Conservation (phyloP, 2,888 invertebrate genomes). For the Polyommatus icarus region DNA sequence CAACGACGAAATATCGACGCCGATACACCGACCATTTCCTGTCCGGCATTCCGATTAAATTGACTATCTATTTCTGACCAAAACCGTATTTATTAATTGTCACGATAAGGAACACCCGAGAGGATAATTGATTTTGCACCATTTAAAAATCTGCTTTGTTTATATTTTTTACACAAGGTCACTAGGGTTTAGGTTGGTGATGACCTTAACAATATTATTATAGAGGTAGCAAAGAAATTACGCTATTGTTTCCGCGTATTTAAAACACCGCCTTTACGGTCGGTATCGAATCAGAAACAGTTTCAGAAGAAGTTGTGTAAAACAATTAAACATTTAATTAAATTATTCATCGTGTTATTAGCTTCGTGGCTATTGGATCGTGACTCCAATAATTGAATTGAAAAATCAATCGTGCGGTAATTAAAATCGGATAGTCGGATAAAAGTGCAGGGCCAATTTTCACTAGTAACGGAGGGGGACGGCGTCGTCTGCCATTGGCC, state of each 20-base stretch:
- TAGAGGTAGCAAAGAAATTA: too few species aligned
- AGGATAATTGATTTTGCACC: neutral
- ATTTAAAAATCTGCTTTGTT: neutral
- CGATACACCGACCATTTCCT: constrained; percentile 68
- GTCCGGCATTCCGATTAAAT: constrained; percentile 43
- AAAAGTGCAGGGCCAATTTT: constrained; percentile 44
- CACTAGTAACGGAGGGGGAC: constrained; percentile 69
- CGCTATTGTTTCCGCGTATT: neutral
- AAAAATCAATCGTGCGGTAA: constrained; percentile 19
- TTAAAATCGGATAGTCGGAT: constrained; percentile 51
- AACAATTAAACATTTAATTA: constrained; percentile 22
- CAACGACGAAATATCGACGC: constrained; percentile 65
- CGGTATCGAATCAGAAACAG: neutral
- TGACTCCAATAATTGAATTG: constrained; percentile 13
- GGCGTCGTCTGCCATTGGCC: constrained; percentile 78
- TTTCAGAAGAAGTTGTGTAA: neutral
- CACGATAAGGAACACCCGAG: neutral
- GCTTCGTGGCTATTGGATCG: constrained; percentile 12
- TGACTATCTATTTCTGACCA: constrained; percentile 20
- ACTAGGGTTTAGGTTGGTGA: neutral
- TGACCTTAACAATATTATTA: neutral
- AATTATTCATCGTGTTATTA: constrained; percentile 11
- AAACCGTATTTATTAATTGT: neutral
- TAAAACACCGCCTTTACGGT: neutral
- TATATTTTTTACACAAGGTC: constrained; percentile 2